Evolutionary conservation across 2,888 invertebrate genomes (phyloP).

Genomic region (Octodonta nipae): DNA sequence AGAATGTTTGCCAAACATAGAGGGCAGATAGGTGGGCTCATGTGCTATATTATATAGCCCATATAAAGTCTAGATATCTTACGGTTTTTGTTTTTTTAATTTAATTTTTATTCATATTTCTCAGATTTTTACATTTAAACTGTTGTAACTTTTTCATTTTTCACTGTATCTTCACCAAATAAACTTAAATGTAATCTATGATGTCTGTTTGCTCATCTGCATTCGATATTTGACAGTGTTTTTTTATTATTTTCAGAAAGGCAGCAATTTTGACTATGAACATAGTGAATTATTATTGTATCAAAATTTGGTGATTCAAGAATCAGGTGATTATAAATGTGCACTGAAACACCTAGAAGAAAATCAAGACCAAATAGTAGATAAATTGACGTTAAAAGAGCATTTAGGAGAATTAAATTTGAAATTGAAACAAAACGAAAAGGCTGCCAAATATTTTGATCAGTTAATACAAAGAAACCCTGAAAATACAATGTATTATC

Average conservation of each 20-base stretch:
- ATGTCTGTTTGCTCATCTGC: no score
- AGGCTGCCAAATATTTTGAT: slow-evolving; percentile 71
- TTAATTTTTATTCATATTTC: no score
- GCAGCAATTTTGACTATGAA: slow-evolving; percentile 70
- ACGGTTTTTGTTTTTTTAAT: no score
- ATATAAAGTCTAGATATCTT: no score
- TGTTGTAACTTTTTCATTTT: no score
- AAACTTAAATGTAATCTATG: no score
- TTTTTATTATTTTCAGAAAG: slow-evolving; percentile 23
- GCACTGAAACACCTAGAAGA: slow-evolving; percentile 80
- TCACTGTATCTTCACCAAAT: no score
- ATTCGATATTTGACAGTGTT: no score
- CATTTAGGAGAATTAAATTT: slow-evolving; percentile 70
- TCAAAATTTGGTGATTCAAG: slow-evolving; percentile 91
- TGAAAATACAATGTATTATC: slow-evolving; percentile 89
- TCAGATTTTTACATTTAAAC: no score
- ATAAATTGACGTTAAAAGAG: slow-evolving; percentile 85
- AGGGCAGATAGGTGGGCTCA: no score
- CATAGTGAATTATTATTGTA: slow-evolving; percentile 94
- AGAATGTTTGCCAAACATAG: no score
- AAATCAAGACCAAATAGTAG: slow-evolving; percentile 82
- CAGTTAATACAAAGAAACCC: slow-evolving; percentile 85
- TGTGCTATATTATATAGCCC: no score
- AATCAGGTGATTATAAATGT: slow-evolving; percentile 75
- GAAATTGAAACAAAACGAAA: slow-evolving; percentile 47